Evolutionary conservation across 2,113 vertebrate genomes (phyloP), one percentile per base, ranked within the genome.

Genomic region (Candoia aspera): DNA sequence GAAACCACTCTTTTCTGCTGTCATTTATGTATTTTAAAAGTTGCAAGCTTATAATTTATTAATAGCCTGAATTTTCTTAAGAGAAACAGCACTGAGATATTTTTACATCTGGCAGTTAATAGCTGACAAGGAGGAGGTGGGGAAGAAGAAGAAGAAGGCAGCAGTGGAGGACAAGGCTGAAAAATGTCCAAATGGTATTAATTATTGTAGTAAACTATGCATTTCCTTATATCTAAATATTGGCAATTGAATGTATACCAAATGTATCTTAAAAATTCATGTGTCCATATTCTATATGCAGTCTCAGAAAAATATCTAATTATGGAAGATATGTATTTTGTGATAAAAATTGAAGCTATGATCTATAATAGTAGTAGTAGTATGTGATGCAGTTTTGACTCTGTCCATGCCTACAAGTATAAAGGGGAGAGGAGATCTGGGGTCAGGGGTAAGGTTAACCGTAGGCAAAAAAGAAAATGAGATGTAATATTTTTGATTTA

Each of bases 31-130:
- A 23, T 92, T 94, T 93, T 89, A 49, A 93, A 95, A 94, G 8
- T 54, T 33, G 91, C 90, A 87, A 83, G 59, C 90, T 93, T 88
- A 93, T 95, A 93, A 91, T 93, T 95, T 95, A 95, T 94, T 96
- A 95, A 92, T 92, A 88, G 42, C 55, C n/a, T 86, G 91, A 13
- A 88, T 93, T 19, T 53, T 94, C 19, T 12, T 11, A 62, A 88
- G 94, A 94, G 92, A 90, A 96, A 93, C 58, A 95, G 91, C 86
- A 54, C 59, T 37, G 8, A 87, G 90, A 92, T 95, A 94, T 93
- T 95, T 95, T 96, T 90, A 93, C 92, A 94, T 13, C 89, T 83
- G 90, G 68, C 79, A 90, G 54, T 93, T 97, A 95, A 96, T 96
- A 94, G 93, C 89, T 87, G 89, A 93, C 57, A 92, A 91, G 46